Percentiles rank a stretch among this genome's conserved stretches.
Evolutionary conservation across 2,888 invertebrate species (phyloP).

Genomic region (Temnothorax unifasciatus): DNA sequence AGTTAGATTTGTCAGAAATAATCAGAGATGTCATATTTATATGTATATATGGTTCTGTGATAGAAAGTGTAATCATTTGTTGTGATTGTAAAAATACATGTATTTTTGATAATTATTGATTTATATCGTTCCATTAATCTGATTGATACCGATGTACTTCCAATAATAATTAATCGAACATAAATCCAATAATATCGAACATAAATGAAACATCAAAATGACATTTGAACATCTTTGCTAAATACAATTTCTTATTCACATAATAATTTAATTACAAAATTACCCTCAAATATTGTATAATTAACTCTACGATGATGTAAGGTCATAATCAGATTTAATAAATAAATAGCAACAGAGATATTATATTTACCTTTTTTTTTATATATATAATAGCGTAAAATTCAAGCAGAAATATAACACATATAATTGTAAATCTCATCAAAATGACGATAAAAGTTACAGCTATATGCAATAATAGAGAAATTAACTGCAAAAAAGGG

Average conservation of each 20-base stretch:
- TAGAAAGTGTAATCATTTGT: neutral
- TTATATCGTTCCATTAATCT: neutral
- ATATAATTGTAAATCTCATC: neutral
- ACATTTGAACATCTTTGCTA: neutral
- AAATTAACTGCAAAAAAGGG: neutral
- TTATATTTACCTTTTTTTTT: neutral
- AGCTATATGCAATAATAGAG: neutral
- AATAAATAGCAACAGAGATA: neutral
- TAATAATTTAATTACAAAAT: neutral
- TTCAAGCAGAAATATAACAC: neutral
- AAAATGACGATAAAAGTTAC: neutral
- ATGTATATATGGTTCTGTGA: no score
- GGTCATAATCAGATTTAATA: neutral
- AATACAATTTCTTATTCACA: neutral
- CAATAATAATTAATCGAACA: neutral
- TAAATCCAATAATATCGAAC: neutral
- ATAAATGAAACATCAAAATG: neutral
- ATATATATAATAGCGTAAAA: neutral
- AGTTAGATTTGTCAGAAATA: neutral
- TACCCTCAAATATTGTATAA: neutral
- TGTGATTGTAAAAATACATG: neutral
- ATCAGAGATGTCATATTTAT: neutral
- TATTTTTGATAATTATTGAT: neutral
- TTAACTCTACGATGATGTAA: neutral
- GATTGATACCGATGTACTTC: neutral